Base-by-base conservation (phyloP, 1,140 invertebrate species). In the Palaemon carinicauda region DNA sequence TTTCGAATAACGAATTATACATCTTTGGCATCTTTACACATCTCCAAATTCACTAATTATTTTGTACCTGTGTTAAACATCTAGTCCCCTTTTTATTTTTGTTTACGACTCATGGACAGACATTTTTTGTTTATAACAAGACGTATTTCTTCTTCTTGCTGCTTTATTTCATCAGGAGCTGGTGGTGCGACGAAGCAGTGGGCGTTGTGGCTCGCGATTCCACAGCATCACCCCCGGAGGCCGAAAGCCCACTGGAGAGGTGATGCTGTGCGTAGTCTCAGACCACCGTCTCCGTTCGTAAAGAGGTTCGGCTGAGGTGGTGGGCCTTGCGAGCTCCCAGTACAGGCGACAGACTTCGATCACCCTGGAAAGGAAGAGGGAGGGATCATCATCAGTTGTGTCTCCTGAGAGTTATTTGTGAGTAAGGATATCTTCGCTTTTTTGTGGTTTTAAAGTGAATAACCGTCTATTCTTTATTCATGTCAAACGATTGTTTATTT, bases 221-320 rank as follows among this genome's bases (percentile, higher is more conserved):
- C 52, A 80, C 85, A 81, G 85, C 85, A 87, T 80, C 80, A 81
- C 85, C 73, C 52, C 73, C 85, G 31, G 79, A 77, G 79, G 78
- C 73, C n/a, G 71, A 50, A 1, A 60, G 80, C 65, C 71, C 80
- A 29, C 52, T 83, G 21, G 89, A 56, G 51, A 82, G 80, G 56
- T 81, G 86, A 83, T 89, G 89, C 87, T 88, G 89, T 69, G 89
- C 87, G 87, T 88, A 87, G 52, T 89, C 89, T 89, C 89, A 89
- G 86, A 88, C 89, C 51, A 89, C 89, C 27, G 87, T 88, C 33
- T 89, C 89, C 5, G 82, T 88, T 17, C 89, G 73, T n/a, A 89
- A 80, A 19, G 89, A 89, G 29, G 89, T 86, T 80, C 87, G 86
- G 82, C 89, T 89, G 52, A 89, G 71, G 80, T 89, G 89, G 54